Conservation (phyloP, 1,140 invertebrate species). For the Rhopalosiphum maidis region DNA sequence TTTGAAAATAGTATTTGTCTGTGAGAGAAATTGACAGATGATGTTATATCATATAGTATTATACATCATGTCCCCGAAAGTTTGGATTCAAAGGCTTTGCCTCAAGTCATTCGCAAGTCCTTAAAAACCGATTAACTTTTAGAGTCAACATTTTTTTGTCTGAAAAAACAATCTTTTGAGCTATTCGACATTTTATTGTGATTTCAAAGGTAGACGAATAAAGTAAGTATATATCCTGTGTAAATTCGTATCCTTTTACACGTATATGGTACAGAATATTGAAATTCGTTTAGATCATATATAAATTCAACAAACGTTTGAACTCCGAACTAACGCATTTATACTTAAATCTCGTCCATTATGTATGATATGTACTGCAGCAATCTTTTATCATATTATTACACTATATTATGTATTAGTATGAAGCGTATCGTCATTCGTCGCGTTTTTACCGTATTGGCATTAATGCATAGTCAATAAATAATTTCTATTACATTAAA, state of each 20-base stretch:
- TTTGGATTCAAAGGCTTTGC: neutral
- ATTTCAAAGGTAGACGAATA: neutral
- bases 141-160: neutral
- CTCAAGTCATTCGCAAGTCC: neutral
- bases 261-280: neutral
- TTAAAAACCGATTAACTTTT: conserved; percentile 6
- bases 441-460: neutral
- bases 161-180: conserved; percentile 2
- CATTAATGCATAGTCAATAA: neutral
- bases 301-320: neutral
- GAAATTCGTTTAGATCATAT: neutral
- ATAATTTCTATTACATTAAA: neutral
- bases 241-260: neutral
- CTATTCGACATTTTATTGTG: neutral
- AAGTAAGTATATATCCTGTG: neutral
- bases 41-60: neutral
- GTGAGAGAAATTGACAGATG: neutral
- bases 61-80: neutral
- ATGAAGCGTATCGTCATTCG: neutral
- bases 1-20: neutral
- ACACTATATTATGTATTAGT: neutral
- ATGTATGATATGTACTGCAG: neutral
- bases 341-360: neutral
- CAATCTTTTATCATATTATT: neutral
- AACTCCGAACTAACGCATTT: neutral